Percentiles rank a stretch among this genome's conserved stretches.
phyloP scores from a whole-genome alignment of 2,797 vertebrate genomes.

The Cuculus canorus region DNA sequence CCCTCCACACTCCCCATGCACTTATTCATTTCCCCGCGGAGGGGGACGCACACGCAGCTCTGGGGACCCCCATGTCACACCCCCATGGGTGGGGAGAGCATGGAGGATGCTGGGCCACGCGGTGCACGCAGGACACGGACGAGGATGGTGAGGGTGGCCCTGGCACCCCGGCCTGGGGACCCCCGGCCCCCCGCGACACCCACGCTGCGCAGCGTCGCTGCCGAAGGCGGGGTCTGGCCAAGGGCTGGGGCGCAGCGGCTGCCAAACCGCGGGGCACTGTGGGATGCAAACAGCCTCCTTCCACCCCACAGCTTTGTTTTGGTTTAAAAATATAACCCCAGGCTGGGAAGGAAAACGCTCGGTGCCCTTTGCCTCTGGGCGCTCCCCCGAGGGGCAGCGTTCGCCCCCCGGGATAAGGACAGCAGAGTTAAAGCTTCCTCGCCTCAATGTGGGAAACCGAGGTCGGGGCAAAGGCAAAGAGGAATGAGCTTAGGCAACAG shows the following conservation, averaged over 20 bases:
- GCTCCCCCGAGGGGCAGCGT: accelerated
- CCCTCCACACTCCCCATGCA: accelerated
- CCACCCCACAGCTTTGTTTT: not conserved
- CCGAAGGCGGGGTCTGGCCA: not conserved
- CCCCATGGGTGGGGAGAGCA: accelerated
- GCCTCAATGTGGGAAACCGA: not conserved
- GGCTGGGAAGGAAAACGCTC: accelerated
- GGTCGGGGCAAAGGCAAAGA: not conserved
- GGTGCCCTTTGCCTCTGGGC: accelerated
- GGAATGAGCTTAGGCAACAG: not conserved
- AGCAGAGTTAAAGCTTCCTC: not conserved
- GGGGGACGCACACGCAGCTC: not conserved
- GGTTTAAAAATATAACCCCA: not conserved
- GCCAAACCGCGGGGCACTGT: slow-evolving; percentile 7
- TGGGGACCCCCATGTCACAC: not conserved
- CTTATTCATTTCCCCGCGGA: not conserved
- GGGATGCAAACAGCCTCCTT: not conserved
- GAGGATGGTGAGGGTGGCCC: not conserved
- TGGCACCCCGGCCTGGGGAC: not conserved
- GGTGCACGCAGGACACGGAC: too few relatives aligned
- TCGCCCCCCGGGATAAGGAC: accelerated
- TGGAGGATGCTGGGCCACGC: accelerated
- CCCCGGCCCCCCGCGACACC: not conserved
- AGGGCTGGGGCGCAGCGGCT: not conserved
- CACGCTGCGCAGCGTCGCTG: not conserved